These are phyloP conservation scores for Coregonus suidteri DNA, from an alignment of 2,797 vertebrate species.

Conservation along the genomic window DNA sequence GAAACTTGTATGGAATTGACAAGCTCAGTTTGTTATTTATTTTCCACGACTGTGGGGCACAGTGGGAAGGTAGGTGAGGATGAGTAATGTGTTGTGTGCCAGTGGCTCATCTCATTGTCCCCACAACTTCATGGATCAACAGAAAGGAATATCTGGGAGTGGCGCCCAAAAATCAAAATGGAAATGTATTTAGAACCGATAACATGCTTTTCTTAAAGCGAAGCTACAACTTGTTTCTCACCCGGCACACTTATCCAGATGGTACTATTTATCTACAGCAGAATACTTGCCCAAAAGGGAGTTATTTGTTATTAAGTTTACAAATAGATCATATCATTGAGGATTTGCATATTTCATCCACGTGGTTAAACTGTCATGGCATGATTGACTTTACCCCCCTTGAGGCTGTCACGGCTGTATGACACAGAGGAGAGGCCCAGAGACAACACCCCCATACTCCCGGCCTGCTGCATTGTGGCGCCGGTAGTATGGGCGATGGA, in stretches of 20 bases:
- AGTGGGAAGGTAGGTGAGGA: neutral
- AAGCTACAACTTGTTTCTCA: neutral
- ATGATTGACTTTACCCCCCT: slow-evolving; percentile 13
- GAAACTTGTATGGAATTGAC: slow-evolving; percentile 16
- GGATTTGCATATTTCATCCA: slow-evolving; percentile 10
- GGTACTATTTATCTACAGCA: neutral
- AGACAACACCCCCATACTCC: no score
- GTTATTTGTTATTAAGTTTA: neutral
- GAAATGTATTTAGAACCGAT: neutral
- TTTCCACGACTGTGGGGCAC: slow-evolving; percentile 36
- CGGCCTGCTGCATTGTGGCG: no score
- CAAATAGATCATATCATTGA: neutral
- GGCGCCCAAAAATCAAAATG: neutral
- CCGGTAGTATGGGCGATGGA: no score
- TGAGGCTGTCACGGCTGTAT: neutral
- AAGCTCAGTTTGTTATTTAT: slow-evolving; percentile 20
- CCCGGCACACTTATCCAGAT: neutral
- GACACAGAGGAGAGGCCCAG: no score
- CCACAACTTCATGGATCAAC: no score
- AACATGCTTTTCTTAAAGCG: neutral
- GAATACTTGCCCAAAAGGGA: neutral
- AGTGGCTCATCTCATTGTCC: neutral
- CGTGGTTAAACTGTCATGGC: slow-evolving; percentile 10
- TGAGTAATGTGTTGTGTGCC: neutral
- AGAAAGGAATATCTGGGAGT: neutral